Evolutionary conservation across 1,140 invertebrate genomes (phyloP), one percentile per base, ranked within the genome.

Genomic region (Eciton burchellii): DNA sequence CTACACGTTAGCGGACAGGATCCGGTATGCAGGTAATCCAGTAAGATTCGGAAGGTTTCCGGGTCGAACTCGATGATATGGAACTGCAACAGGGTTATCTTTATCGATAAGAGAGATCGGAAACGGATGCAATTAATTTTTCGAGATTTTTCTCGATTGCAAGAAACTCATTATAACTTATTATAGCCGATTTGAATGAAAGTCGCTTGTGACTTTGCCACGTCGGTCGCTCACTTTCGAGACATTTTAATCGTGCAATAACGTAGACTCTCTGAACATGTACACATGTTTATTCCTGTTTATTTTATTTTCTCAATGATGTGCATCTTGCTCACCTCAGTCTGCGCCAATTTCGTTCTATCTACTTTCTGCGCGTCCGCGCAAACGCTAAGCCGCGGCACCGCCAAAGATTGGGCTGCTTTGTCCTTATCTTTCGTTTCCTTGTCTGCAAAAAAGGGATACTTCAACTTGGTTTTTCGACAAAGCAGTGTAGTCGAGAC

Each of bases 1-100:
- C 97, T 96, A 94, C 98, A 99, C 0, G 98, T 98, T 9, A 98
- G 92, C 0, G 97, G 97, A 94, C 98, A 99, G 26, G 97, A 98
- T 52, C 98, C 98, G 2, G 97, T 98, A 92, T 99, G 98, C 49
- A 99, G 94, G 93, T 99, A 99, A 92, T 98, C 98, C 89, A 99
- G 93, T 3, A 99, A 94, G 82, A 98, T 97, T 62, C 97, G 96
- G 93, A 99, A 98, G 0, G 98, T 99, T 66, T 99, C 98, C 2
- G 97, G 96, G 94, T 99, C 98, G 93, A 99, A 99, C 94, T 99
- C 98, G 88, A 98, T 98, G 88, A 99, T 98, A 72, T 97, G 97
- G 93, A 99, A 99, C 97, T 97, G 94, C 2, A 16, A 21, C 76
- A 43, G 47, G 49, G 57, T 49, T 41, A 9, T 60, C n/a, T 49